Conservation (phyloP, 2,888 invertebrate species). For the Schizotus pectinicornis region DNA sequence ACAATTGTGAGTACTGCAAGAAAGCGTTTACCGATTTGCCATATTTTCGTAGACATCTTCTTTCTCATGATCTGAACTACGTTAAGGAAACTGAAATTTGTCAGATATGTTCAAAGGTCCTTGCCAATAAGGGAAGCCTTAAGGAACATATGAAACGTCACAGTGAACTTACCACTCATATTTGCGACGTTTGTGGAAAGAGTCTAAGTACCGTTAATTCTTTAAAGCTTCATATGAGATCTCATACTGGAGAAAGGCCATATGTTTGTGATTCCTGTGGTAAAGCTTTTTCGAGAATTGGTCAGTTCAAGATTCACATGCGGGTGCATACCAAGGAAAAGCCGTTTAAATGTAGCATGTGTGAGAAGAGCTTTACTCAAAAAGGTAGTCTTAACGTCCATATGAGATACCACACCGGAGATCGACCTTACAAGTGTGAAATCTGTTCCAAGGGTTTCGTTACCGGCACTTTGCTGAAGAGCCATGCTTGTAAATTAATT, state of each 20-base stretch:
- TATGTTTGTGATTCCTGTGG: conserved; percentile 49
- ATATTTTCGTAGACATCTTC: no score
- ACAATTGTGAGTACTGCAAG: no score
- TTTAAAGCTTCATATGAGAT: background rate
- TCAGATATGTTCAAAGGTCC: no score
- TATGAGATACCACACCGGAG: conserved; percentile 31
- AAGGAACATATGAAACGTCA: no score
- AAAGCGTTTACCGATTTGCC: no score
- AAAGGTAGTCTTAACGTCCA: conserved; percentile 62
- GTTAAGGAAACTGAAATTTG: no score
- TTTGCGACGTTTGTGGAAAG: background rate
- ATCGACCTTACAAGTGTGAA: conserved; percentile 50
- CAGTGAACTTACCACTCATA: background rate
- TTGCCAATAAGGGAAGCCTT: no score
- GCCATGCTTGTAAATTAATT: background rate
- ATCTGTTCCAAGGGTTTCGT: conserved; percentile 61
- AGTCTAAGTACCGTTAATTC: background rate
- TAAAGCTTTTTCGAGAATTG: conserved; percentile 54
- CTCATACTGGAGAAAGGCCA: background rate
- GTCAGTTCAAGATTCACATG: conserved; percentile 60
- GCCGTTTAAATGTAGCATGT: conserved; percentile 63
- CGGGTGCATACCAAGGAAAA: conserved; percentile 63
- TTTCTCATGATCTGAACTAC: no score
- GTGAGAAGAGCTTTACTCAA: conserved; percentile 62
- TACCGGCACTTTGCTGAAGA: background rate